Evolutionary conservation across 1,140 invertebrate genomes (phyloP).

Genomic region (Caenorhabditis remanei): DNA sequence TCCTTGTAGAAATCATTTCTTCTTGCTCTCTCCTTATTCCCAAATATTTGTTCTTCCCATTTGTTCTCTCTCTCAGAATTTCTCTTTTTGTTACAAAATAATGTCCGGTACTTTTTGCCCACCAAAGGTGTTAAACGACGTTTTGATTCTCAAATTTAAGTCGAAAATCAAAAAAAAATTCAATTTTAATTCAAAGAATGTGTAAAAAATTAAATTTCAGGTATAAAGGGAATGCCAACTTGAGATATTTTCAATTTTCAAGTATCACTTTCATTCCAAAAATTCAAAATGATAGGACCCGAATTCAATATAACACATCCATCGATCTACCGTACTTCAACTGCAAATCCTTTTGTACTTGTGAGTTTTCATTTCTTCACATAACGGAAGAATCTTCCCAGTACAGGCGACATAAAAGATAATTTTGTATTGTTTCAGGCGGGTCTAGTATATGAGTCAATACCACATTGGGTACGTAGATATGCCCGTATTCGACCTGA

Average conservation of each 20-base stretch:
- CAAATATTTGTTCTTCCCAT: constrained; percentile 30
- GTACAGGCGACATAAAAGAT: not conserved
- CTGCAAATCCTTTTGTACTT: constrained; percentile 63
- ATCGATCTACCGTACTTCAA: constrained; percentile 62
- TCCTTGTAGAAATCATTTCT: constrained; percentile 39
- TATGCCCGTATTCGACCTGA: constrained; percentile 65
- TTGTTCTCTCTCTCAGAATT: not conserved
- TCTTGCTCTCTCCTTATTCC: not conserved
- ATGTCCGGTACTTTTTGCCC: too few relatives aligned
- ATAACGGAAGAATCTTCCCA: not conserved
- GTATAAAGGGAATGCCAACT: constrained; percentile 33
- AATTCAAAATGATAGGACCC: constrained; percentile 59
- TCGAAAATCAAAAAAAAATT: too few relatives aligned
- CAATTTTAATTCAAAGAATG: not conserved
- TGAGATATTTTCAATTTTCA: not conserved
- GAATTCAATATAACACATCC: constrained; percentile 66
- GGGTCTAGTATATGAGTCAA: constrained; percentile 57
- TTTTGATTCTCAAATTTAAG: too few relatives aligned
- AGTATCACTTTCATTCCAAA: not conserved
- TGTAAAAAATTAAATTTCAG: not conserved
- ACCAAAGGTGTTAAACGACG: too few relatives aligned
- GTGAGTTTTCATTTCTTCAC: constrained; percentile 63
- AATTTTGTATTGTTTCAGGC: constrained; percentile 12
- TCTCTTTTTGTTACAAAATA: not conserved
- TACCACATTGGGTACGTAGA: constrained; percentile 59